Percentiles rank a stretch among this genome's conserved stretches.
Evolutionary conservation across 2,113 vertebrate species (phyloP).

Genomic region (Bubo blakistoni): DNA sequence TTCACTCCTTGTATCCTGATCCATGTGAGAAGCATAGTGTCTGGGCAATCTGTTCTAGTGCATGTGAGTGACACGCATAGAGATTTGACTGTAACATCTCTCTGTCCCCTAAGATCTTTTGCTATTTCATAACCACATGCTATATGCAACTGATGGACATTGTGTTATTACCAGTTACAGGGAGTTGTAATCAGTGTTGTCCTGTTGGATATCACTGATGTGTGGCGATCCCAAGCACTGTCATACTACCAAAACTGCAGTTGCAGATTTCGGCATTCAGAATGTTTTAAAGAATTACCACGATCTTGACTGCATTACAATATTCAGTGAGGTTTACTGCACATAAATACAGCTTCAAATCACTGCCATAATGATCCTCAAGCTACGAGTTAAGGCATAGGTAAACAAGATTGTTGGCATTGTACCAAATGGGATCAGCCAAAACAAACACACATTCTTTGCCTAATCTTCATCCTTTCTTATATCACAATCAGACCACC

Average conservation of each 20-base stretch:
- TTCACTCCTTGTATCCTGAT: not conserved
- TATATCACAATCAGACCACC: not conserved
- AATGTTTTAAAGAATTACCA: not conserved
- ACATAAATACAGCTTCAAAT: not conserved
- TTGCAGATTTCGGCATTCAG: not conserved
- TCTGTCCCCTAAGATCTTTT: not conserved
- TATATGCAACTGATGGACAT: not conserved
- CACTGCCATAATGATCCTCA: rapidly evolving
- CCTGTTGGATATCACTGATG: not conserved
- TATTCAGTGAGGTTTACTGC: not conserved
- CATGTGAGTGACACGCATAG: not conserved
- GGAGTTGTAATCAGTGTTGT: not conserved
- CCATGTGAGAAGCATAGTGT: not conserved
- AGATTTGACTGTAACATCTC: not conserved
- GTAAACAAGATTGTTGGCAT: not conserved
- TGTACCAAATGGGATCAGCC: not conserved
- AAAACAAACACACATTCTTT: not conserved
- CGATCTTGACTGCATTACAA: not conserved
- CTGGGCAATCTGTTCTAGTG: not conserved
- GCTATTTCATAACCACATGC: not conserved
- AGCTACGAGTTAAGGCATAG: not conserved
- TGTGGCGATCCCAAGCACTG: not conserved
- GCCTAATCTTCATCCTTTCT: not conserved
- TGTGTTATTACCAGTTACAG: not conserved
- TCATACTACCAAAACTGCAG: not conserved